Conservation (phyloP, 1,140 invertebrate species). For the Drosophila pruinosa region DNA sequence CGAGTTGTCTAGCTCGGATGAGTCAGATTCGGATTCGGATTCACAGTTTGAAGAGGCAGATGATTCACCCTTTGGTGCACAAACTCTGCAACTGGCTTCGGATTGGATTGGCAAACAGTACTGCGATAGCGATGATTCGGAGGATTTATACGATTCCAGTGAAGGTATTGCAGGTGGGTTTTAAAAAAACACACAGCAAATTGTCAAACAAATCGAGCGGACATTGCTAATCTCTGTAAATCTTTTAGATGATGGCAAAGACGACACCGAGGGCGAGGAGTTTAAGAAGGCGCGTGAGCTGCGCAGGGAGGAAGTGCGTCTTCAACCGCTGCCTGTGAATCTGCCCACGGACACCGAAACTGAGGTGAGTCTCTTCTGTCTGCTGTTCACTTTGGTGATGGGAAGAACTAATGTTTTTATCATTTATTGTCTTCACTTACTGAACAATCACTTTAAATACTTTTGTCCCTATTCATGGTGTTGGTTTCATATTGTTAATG, state of each 20-base stretch:
- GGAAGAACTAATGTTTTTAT: slow-evolving; percentile 66
- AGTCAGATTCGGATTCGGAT: slow-evolving; percentile 73
- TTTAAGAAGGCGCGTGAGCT: slow-evolving; percentile 86
- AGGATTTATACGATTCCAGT: slow-evolving; percentile 81
- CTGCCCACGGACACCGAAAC: slow-evolving; percentile 89
- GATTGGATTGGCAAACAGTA: slow-evolving; percentile 83
- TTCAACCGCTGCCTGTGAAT: slow-evolving; percentile 85
- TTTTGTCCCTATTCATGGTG: slow-evolving; percentile 54
- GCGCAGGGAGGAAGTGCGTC: slow-evolving; percentile 87
- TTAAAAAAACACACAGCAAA: background rate
- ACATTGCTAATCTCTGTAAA: background rate
- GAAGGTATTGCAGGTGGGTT: slow-evolving; percentile 74
- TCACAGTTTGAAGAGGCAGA: slow-evolving; percentile 81
- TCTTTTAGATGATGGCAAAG: slow-evolving; percentile 85
- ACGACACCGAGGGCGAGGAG: slow-evolving; percentile 90
- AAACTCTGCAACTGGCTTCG: slow-evolving; percentile 77
- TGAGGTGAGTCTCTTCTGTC: slow-evolving; percentile 85
- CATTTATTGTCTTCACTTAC: slow-evolving; percentile 63
- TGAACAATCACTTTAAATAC: slow-evolving; percentile 28
- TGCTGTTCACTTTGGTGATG: slow-evolving; percentile 26
- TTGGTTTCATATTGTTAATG: slow-evolving; percentile 52
- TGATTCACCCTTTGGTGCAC: slow-evolving; percentile 81
- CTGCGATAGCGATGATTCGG: slow-evolving; percentile 77
- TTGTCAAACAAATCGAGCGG: background rate
- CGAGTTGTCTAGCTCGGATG: slow-evolving; percentile 74